Conservation (phyloP, 2,797 vertebrate genomes). For the Erethizon dorsatum region DNA sequence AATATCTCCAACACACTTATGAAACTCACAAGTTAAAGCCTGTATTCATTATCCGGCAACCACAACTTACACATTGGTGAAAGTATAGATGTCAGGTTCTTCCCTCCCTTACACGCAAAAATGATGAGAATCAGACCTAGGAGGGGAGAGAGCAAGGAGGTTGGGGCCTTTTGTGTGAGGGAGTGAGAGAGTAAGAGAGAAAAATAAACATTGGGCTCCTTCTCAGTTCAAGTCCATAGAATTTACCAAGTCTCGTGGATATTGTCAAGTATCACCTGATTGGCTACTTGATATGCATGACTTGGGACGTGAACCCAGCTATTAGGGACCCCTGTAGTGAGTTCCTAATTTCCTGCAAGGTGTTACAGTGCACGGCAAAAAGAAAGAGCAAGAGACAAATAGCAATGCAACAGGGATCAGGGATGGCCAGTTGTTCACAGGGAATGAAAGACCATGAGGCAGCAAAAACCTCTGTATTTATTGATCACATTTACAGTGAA, state of each 20-base stretch:
- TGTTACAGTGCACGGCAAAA: neutral
- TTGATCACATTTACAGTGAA: neutral
- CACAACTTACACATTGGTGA: neutral
- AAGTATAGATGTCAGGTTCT: neutral
- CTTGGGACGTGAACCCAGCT: neutral
- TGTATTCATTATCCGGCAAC: neutral
- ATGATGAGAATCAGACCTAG: neutral
- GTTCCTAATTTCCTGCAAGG: neutral
- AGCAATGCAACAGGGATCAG: neutral
- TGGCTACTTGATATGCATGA: neutral
- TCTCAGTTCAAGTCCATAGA: neutral
- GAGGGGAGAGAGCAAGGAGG: neutral
- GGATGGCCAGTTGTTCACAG: neutral
- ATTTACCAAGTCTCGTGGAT: neutral
- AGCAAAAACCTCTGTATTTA: neutral
- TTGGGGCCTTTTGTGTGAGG: neutral
- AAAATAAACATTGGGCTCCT: neutral
- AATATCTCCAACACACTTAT: neutral
- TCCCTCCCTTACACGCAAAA: neutral
- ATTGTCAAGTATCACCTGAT: neutral
- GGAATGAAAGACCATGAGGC: neutral
- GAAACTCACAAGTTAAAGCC: neutral
- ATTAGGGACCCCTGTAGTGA: neutral
- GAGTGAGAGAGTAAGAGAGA: neutral
- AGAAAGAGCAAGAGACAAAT: neutral